Evolutionary conservation across 2,888 invertebrate species (phyloP).

Genomic region (Diplazon laetatorius): DNA sequence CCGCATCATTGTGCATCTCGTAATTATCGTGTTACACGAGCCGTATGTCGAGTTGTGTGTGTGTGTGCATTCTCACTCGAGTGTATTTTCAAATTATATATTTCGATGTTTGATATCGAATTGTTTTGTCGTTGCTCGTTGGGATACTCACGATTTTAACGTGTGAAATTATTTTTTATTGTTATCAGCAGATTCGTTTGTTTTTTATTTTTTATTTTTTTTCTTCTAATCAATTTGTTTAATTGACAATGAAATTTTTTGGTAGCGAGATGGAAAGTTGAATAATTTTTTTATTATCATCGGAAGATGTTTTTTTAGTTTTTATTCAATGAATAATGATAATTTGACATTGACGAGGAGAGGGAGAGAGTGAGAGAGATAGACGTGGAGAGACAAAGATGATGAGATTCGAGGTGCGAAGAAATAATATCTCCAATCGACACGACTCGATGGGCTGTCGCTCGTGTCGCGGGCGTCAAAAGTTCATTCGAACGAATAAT

Average conservation of each 20-base stretch:
- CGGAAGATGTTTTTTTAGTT: too few species aligned
- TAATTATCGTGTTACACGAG: too few species aligned
- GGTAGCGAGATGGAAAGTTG: too few species aligned
- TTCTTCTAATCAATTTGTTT: too few species aligned
- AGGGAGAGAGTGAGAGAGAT: background rate
- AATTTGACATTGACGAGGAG: background rate
- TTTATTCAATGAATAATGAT: too few species aligned
- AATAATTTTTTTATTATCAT: too few species aligned
- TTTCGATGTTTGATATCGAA: too few species aligned
- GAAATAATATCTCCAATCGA: conserved; percentile 19
- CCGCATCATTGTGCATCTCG: conserved; percentile 32
- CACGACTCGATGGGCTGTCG: conserved; percentile 17
- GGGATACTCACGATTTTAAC: background rate
- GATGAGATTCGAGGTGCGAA: conserved; percentile 40
- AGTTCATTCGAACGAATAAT: conserved; percentile 52
- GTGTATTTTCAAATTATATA: too few species aligned
- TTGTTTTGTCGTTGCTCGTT: too few species aligned
- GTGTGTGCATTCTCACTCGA: too few species aligned
- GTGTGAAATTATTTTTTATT: background rate
- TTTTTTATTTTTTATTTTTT: too few species aligned
- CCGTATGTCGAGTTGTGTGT: conserved; percentile 13
- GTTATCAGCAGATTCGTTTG: background rate
- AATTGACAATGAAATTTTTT: background rate
- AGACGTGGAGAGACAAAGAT: too few species aligned
- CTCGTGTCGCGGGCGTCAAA: conserved; percentile 49